A percentile compares a stretch with the other conserved stretches of the same genome.
These are phyloP conservation scores for Cosmorhoe ocellata DNA, from an alignment of 2,888 invertebrate species.

Conservation along the genomic window DNA sequence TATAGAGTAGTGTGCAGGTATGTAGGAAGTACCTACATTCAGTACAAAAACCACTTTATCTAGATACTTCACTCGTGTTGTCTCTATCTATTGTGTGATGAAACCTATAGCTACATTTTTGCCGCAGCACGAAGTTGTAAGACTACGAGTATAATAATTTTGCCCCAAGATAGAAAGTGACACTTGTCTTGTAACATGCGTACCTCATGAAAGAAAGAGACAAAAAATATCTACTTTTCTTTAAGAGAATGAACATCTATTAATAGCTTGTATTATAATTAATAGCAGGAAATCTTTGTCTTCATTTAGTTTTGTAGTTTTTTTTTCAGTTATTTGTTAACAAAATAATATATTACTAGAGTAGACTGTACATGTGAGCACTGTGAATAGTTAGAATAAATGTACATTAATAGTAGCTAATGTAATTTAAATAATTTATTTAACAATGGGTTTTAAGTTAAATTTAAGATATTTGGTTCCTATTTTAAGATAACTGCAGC, in stretches of 20 bases:
- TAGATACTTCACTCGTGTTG: too few relatives aligned
- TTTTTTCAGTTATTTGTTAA: constrained; percentile 14
- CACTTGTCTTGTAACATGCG: too few relatives aligned
- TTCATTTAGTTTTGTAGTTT: constrained; percentile 1
- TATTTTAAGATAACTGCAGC: constrained; percentile 73
- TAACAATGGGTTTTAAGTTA: constrained; percentile 53
- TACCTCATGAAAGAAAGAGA: too few relatives aligned
- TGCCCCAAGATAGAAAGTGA: too few relatives aligned
- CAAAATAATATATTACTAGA: constrained; percentile 26
- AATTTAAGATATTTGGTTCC: constrained; percentile 72
- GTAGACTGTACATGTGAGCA: constrained; percentile 32
- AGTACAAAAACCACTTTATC: too few relatives aligned
- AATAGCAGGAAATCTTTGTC: background rate
- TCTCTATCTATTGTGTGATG: too few relatives aligned
- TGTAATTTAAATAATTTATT: constrained; percentile 74
- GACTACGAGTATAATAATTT: too few relatives aligned
- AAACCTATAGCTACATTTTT: too few relatives aligned
- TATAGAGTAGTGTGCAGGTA: background rate
- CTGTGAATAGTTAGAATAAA: constrained; percentile 54
- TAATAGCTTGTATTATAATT: background rate
- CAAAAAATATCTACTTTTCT: too few relatives aligned
- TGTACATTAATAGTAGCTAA: constrained; percentile 68
- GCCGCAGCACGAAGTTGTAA: too few relatives aligned
- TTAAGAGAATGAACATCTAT: background rate
- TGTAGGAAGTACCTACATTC: too few relatives aligned